Evolutionary conservation across 2,113 vertebrate genomes (phyloP).

Genomic region (Nicator chloris): DNA sequence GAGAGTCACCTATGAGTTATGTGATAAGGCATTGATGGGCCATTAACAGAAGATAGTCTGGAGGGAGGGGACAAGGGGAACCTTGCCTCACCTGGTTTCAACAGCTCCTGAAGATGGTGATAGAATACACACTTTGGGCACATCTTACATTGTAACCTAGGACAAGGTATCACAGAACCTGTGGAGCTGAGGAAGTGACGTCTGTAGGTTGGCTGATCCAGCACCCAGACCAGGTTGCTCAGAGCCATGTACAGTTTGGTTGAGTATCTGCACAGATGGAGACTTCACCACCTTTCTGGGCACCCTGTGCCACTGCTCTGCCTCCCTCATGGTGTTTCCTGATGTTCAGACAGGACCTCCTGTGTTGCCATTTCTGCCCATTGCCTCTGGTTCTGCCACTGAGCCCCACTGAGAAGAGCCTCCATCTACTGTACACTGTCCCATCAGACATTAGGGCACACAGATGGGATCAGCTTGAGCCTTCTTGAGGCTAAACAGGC

Average conservation of each 20-base stretch:
- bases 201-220: background rate
- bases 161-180: background rate
- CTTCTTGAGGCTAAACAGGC: background rate
- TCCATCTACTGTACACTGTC: background rate
- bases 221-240: background rate
- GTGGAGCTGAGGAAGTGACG: background rate
- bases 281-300: background rate
- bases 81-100: no score
- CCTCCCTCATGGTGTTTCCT: background rate
- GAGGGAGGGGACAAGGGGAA: no score
- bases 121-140: no score
- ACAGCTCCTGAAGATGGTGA: no score
- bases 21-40: no score
- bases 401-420: background rate
- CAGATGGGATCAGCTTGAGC: background rate
- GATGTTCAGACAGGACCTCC: background rate
- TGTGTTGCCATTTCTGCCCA: background rate
- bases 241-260: background rate
- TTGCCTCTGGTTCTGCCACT: background rate
- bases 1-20: no score
- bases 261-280: background rate
- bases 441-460: background rate
- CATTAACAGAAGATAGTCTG: no score
- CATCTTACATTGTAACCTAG: no score
- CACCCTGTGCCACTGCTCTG: background rate